These are phyloP conservation scores for Aleiodes testaceus DNA, from an alignment of 2,888 invertebrate genomes.

Conservation along the genomic window DNA sequence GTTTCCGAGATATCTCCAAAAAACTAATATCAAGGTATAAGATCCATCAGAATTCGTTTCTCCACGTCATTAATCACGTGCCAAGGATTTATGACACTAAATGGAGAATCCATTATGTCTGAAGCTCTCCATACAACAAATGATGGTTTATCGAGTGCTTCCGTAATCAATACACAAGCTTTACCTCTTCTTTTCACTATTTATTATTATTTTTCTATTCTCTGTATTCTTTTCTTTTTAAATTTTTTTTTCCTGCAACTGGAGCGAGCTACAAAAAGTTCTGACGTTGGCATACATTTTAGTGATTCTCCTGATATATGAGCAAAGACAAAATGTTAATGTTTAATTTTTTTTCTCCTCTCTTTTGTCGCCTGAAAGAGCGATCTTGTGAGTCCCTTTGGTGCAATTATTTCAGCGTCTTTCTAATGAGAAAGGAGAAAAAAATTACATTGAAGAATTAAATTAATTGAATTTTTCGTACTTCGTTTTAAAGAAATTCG, in stretches of 20 bases:
- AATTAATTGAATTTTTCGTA: no score
- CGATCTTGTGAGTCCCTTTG: not conserved
- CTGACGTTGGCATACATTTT: conserved; percentile 3
- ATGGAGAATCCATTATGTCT: not conserved
- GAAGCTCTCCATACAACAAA: not conserved
- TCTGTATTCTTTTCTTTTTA: not conserved
- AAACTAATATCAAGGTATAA: no score
- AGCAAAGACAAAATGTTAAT: no score
- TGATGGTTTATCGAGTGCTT: conserved; percentile 7
- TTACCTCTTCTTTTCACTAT: not conserved
- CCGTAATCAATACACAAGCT: conserved; percentile 1
- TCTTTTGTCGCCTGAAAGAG: no score
- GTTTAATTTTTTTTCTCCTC: no score
- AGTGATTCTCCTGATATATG: no score
- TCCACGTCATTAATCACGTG: not conserved
- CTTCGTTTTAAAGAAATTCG: not conserved
- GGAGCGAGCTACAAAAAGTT: not conserved
- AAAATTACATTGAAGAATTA: not conserved
- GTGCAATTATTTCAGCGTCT: not conserved
- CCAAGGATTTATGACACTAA: conserved; percentile 1
- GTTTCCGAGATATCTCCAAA: no score
- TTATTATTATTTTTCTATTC: not conserved
- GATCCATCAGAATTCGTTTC: not conserved
- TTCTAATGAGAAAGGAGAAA: not conserved
- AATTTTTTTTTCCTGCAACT: not conserved